Evolutionary conservation across 2,113 vertebrate species (phyloP).

Genomic region (Prionailurus bengalensis): DNA sequence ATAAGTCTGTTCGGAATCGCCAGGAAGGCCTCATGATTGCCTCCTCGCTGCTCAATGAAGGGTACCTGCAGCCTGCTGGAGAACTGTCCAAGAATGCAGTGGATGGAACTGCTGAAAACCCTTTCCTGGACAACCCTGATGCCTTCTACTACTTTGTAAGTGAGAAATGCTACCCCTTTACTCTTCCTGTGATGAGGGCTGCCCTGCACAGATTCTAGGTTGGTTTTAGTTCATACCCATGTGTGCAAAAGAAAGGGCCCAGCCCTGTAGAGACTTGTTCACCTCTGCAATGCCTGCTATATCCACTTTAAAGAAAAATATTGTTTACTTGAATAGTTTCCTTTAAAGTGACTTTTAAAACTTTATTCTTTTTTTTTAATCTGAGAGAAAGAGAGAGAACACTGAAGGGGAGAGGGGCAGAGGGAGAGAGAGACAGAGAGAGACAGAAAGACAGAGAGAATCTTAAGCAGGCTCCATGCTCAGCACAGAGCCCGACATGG

Average conservation of each 20-base stretch:
- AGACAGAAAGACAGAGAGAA: too few relatives aligned
- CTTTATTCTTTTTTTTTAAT: not conserved
- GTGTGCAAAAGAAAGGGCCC: not conserved
- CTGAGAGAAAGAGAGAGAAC: too few relatives aligned
- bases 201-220: not conserved
- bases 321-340: not conserved
- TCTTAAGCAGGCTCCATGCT: too few relatives aligned
- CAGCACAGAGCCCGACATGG: too few relatives aligned
- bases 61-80: conserved; percentile 95
- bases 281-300: not conserved
- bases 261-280: not conserved
- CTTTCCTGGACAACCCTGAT: conserved; percentile 92
- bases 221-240: not conserved
- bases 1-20: conserved; percentile 91
- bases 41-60: conserved; percentile 94
- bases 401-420: too few relatives aligned
- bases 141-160: conserved; percentile 98
- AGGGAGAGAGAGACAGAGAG: too few relatives aligned
- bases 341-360: not conserved
- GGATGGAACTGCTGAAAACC: conserved; percentile 87
- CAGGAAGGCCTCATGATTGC: conserved; percentile 94
- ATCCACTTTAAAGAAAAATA: not conserved
- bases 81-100: conserved; percentile 92
- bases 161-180: conserved; percentile 10
- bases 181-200: not conserved